A percentile compares a stretch with the other conserved stretches of the same genome.
Conservation (phyloP, 1,140 invertebrate species). For the Bombus pascuorum region DNA sequence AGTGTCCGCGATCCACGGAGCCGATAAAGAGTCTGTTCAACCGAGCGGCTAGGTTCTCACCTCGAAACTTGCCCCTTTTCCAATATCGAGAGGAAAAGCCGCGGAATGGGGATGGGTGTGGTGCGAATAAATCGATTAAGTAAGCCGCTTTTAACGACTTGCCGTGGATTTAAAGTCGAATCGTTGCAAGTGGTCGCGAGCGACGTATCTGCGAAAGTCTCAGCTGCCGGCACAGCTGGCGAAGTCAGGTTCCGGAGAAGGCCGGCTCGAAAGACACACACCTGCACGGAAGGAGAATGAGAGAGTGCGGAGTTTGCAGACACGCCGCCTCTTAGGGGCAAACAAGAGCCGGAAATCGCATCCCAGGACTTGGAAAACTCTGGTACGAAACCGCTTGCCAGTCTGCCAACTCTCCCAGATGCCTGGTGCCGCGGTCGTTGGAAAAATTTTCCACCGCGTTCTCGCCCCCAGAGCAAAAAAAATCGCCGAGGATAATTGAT, state of each 20-base stretch:
- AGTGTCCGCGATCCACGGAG: neutral
- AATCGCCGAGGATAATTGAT: constrained; percentile 32
- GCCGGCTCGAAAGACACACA: constrained; percentile 25
- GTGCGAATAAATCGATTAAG: constrained; percentile 47
- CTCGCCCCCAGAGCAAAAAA: neutral
- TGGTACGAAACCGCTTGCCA: constrained; percentile 31
- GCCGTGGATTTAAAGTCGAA: constrained; percentile 58
- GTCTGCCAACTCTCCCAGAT: constrained; percentile 33
- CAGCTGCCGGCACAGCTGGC: constrained; percentile 43
- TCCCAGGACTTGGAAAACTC: constrained; percentile 57
- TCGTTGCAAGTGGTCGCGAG: constrained; percentile 29
- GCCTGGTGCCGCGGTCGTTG: neutral
- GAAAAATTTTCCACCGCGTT: constrained; percentile 6
- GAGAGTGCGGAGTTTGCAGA: constrained; percentile 35
- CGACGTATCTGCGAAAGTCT: constrained; percentile 58
- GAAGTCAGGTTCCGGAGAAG: constrained; percentile 40
- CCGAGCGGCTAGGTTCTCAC: neutral
- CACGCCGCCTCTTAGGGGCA: constrained; percentile 47
- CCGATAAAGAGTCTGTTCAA: neutral
- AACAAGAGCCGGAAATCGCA: constrained; percentile 61
- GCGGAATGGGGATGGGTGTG: neutral
- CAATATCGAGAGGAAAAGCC: neutral
- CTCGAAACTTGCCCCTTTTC: neutral
- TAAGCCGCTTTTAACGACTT: constrained; percentile 50
- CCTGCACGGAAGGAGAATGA: neutral